phyloP scores from a whole-genome alignment of 2,113 vertebrate genomes.

The Bubo blakistoni region DNA sequence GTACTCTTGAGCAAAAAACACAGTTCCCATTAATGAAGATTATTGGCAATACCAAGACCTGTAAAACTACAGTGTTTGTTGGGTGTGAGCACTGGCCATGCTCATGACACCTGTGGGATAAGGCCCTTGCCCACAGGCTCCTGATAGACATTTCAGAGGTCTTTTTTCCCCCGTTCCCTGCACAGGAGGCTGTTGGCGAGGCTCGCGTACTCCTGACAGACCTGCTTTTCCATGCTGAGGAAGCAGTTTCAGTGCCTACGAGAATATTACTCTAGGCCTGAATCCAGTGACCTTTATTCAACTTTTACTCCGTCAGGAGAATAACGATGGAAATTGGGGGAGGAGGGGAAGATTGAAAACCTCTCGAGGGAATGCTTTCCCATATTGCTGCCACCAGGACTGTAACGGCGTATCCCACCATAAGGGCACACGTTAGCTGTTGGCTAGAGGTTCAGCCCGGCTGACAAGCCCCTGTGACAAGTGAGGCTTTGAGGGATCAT shows the following conservation, averaged over 20 bases:
- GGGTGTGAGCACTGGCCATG: not conserved
- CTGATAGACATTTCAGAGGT: not conserved
- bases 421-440: fast-evolving
- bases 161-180: not conserved
- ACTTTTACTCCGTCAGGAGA: not conserved
- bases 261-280: not conserved
- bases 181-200: not conserved
- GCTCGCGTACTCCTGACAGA: not conserved
- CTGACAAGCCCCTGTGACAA: not conserved
- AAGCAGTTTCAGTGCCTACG: not conserved
- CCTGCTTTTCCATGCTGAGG: not conserved
- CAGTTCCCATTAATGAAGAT: not conserved
- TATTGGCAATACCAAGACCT: not conserved
- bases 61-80: not conserved
- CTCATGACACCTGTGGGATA: not conserved
- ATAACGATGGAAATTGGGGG: not conserved
- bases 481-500: not conserved
- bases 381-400: not conserved
- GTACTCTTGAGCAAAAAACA: not conserved
- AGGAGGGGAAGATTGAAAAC: not conserved
- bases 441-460: not conserved
- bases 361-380: not conserved
- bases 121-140: not conserved
- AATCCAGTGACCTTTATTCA: not conserved
- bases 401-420: not conserved